These are phyloP conservation scores for Dilophus febrilis DNA, from an alignment of 2,888 invertebrate species.

Conservation along the genomic window DNA sequence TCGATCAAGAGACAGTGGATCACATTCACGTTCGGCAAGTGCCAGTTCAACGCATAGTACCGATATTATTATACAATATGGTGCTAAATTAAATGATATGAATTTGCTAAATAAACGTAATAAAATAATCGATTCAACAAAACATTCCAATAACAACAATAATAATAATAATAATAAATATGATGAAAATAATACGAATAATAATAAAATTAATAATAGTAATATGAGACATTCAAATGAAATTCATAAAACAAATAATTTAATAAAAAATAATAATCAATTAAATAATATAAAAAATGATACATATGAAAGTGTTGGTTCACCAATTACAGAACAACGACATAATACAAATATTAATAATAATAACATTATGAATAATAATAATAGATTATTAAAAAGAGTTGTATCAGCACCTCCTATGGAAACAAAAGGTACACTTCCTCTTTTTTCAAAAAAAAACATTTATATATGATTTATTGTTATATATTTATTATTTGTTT, in stretches of 20 bases:
- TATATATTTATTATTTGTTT: slow-evolving; percentile 1
- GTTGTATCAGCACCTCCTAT: slow-evolving; percentile 38
- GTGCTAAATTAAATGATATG: slow-evolving; percentile 25
- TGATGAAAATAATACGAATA: slow-evolving; percentile 1
- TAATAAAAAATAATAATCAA: slow-evolving; percentile 14
- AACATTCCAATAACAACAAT: slow-evolving; percentile 19
- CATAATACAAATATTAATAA: slow-evolving; percentile 22
- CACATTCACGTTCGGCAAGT: slow-evolving; percentile 55
- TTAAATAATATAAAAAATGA: slow-evolving; percentile 22
- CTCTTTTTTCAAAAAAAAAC: slow-evolving; percentile 1
- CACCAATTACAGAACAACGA: slow-evolving; percentile 23
- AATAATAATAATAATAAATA: slow-evolving; percentile 13
- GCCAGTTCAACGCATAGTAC: slow-evolving; percentile 34
- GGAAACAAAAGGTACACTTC: slow-evolving; percentile 20
- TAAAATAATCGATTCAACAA: slow-evolving; percentile 21
- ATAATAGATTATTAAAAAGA: slow-evolving; percentile 32
- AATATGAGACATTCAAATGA: no score
- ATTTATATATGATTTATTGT: no score
- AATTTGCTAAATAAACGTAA: slow-evolving; percentile 21
- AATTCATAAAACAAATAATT: slow-evolving; percentile 25
- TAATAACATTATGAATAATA: slow-evolving; percentile 8
- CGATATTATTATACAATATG: slow-evolving; percentile 28
- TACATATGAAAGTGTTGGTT: slow-evolving; percentile 30
- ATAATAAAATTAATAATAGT: slow-evolving; percentile 1
- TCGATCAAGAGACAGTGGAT: slow-evolving; percentile 49